These are phyloP conservation scores for Meta bourneti DNA, from an alignment of 2,888 invertebrate species.

Conservation along the genomic window DNA sequence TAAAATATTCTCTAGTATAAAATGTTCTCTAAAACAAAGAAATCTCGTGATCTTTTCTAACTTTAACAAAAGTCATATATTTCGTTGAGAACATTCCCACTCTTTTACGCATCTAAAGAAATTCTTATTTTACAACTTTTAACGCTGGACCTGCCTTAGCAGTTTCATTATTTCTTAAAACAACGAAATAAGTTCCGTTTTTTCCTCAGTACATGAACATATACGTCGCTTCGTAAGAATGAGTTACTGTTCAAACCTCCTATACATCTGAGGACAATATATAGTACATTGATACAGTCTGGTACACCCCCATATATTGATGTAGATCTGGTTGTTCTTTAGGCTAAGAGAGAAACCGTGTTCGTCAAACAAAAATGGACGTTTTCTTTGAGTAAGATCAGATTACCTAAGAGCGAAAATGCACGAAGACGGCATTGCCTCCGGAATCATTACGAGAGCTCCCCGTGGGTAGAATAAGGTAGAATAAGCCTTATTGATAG, in stretches of 20 bases:
- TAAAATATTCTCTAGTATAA: too few relatives aligned
- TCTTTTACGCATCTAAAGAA: too few relatives aligned
- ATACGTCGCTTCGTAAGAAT: neutral
- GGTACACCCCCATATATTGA: neutral
- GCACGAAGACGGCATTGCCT: neutral
- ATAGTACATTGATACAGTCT: neutral
- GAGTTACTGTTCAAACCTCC: neutral
- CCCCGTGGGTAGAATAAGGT: neutral
- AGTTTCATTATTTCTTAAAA: too few relatives aligned
- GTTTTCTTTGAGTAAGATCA: conserved; percentile 21
- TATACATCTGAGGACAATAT: too few relatives aligned
- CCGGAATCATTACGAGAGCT: neutral
- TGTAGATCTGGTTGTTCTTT: neutral
- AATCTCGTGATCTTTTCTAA: too few relatives aligned
- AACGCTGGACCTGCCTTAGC: too few relatives aligned
- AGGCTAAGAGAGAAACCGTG: neutral
- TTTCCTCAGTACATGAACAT: neutral
- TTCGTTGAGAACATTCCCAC: too few relatives aligned
- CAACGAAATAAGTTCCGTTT: neutral
- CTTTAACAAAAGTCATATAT: too few relatives aligned
- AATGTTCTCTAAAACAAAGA: too few relatives aligned
- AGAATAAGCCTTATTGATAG: neutral
- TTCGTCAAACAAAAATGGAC: neutral
- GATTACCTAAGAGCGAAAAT: conserved; percentile 14
- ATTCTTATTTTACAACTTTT: too few relatives aligned